phyloP scores from a whole-genome alignment of 2,888 invertebrate genomes.

The Entomobrya proxima region DNA sequence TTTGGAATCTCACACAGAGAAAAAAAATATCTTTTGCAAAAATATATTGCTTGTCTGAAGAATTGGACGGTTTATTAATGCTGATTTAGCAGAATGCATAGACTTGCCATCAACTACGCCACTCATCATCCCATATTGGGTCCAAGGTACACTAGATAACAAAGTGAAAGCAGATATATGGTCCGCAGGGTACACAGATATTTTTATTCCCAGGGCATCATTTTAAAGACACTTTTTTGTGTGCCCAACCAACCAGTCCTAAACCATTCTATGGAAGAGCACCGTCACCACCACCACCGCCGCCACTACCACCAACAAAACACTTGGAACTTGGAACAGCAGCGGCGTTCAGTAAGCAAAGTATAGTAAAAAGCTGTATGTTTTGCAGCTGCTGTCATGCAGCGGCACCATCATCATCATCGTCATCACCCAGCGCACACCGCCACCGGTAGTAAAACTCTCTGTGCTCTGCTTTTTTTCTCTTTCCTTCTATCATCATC shows the following conservation, averaged over 20 bases:
- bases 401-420: slow-evolving; percentile 16
- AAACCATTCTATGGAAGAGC: slow-evolving; percentile 2
- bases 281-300: not conserved
- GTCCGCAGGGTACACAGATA: slow-evolving; percentile 26
- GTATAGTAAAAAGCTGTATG: slow-evolving; percentile 33
- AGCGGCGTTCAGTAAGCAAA: slow-evolving; percentile 4
- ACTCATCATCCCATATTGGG: not conserved
- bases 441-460: slow-evolving; percentile 50
- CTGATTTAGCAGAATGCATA: slow-evolving; percentile 34
- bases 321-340: too few relatives aligned
- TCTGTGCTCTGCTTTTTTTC: slow-evolving; percentile 18
- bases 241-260: slow-evolving; percentile 1
- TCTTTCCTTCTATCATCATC: slow-evolving; percentile 34
- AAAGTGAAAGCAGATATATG: slow-evolving; percentile 29
- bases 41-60: slow-evolving; percentile 20
- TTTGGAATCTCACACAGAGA: too few relatives aligned
- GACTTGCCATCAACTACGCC: not conserved
- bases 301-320: not conserved
- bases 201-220: slow-evolving; percentile 54
- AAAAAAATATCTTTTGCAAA: slow-evolving; percentile 9
- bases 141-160: not conserved
- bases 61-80: slow-evolving; percentile 3
- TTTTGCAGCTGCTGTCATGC: slow-evolving; percentile 54
- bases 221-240: slow-evolving; percentile 45
- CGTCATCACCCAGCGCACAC: slow-evolving; percentile 8